A percentile compares a stretch with the other conserved stretches of the same genome.
Evolutionary conservation across 2,113 vertebrate species (phyloP).

Genomic region (Odocoileus hemionus): DNA sequence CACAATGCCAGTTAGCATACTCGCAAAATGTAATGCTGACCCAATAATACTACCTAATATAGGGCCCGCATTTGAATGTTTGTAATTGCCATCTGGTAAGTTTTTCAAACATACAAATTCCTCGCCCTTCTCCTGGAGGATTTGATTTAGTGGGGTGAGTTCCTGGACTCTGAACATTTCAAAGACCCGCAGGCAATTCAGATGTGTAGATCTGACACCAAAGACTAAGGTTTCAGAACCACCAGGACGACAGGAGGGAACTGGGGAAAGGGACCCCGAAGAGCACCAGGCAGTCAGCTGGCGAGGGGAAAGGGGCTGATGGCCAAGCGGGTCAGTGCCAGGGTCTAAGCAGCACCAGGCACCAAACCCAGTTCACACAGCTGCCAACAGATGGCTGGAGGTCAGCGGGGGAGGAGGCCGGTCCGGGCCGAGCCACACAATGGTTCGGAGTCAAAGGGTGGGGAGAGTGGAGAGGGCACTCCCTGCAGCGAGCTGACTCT

Average conservation of each 20-base stretch:
- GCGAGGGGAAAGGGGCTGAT: background rate
- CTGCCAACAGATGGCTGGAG: slow-evolving; percentile 27
- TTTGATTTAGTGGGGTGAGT: background rate
- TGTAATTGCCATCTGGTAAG: background rate
- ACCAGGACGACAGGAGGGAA: background rate
- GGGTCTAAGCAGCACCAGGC: slow-evolving; percentile 34
- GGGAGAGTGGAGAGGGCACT: background rate
- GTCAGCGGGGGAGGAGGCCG: background rate
- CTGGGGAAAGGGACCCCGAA: background rate
- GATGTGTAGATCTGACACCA: background rate
- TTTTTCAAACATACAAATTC: background rate
- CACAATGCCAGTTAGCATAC: background rate
- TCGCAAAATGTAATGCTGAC: background rate
- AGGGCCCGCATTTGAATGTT: background rate
- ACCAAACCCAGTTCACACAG: background rate
- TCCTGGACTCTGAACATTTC: background rate
- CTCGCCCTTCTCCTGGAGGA: background rate
- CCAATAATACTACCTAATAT: background rate
- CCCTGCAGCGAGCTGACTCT: background rate
- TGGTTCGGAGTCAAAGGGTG: slow-evolving; percentile 18
- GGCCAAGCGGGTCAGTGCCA: background rate
- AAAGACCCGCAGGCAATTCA: background rate
- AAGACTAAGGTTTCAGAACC: background rate
- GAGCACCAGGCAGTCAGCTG: background rate
- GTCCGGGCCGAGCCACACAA: slow-evolving; percentile 27